phyloP scores from a whole-genome alignment of 2,797 vertebrate species.

The Crypturellus tataupa region DNA sequence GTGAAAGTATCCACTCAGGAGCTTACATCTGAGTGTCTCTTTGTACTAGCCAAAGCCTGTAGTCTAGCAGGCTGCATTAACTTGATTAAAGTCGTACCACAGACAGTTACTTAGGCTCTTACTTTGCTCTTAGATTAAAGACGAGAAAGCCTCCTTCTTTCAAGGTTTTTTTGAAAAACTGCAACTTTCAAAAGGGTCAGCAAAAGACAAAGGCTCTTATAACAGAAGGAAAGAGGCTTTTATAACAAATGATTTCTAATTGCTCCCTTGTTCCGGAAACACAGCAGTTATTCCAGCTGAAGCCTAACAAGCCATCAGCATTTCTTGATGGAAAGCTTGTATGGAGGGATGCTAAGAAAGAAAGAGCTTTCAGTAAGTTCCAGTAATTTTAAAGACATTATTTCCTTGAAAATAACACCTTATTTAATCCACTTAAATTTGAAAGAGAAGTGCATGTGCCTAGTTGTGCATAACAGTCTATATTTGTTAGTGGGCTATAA shows the following conservation, averaged over 20 bases:
- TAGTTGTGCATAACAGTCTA: neutral
- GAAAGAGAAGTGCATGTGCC: constrained; percentile 46
- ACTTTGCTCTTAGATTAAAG: constrained; percentile 95
- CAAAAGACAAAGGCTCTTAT: constrained; percentile 90
- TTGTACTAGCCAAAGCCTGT: constrained; percentile 89
- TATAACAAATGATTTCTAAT: constrained; percentile 98
- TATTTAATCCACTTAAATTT: constrained; percentile 65
- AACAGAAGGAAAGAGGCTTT: constrained; percentile 93
- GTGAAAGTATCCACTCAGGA: constrained; percentile 84
- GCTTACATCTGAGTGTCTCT: constrained; percentile 90
- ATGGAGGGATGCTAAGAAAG: constrained; percentile 73
- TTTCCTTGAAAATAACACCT: constrained; percentile 79
- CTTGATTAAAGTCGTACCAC: constrained; percentile 95
- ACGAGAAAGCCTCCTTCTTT: constrained; percentile 82
- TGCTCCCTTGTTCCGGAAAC: constrained; percentile 92
- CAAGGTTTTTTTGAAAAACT: constrained; percentile 84
- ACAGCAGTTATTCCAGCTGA: constrained; percentile 85
- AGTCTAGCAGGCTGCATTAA: constrained; percentile 92
- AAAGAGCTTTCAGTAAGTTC: constrained; percentile 80
- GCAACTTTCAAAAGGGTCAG: constrained; percentile 93
- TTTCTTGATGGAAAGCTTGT: constrained; percentile 88
- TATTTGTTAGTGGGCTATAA: neutral
- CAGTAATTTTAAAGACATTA: constrained; percentile 87
- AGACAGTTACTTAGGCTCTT: constrained; percentile 88
- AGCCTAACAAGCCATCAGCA: constrained; percentile 83